These are phyloP conservation scores for Pangasius krempfi DNA, from an alignment of 2,797 vertebrate species.

Conservation along the genomic window DNA sequence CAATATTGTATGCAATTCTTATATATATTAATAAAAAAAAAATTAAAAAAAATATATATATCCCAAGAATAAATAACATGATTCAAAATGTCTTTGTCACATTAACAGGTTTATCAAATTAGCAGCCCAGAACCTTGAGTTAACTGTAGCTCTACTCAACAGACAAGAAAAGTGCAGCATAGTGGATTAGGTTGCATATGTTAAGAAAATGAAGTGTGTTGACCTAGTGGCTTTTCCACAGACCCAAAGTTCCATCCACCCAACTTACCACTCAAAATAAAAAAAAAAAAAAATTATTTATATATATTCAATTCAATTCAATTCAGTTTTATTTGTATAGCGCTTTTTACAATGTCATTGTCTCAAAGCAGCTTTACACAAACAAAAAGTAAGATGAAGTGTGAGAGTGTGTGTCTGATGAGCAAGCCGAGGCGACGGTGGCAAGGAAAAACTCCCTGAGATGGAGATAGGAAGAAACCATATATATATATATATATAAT, in stretches of 20 bases:
- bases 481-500: no score
- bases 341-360: no score
- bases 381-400: no score
- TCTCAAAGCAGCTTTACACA: no score
- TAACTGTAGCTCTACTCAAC: background rate
- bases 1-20: background rate
- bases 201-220: background rate
- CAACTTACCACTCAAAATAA: background rate
- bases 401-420: no score
- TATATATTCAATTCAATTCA: no score
- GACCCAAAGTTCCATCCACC: background rate
- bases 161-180: background rate
- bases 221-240: background rate
- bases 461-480: no score
- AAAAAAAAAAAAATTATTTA: background rate
- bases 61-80: background rate
- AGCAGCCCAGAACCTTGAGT: background rate
- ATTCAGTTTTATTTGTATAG: no score
- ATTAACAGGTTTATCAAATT: background rate
- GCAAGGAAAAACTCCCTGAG: no score
- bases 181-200: background rate
- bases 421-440: no score
- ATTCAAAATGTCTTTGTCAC: background rate
- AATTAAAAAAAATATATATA: background rate
- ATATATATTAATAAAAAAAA: background rate